Percentiles rank a stretch among this genome's conserved stretches.
Conservation (phyloP, 2,888 invertebrate genomes). For the Copidosoma aretas region DNA sequence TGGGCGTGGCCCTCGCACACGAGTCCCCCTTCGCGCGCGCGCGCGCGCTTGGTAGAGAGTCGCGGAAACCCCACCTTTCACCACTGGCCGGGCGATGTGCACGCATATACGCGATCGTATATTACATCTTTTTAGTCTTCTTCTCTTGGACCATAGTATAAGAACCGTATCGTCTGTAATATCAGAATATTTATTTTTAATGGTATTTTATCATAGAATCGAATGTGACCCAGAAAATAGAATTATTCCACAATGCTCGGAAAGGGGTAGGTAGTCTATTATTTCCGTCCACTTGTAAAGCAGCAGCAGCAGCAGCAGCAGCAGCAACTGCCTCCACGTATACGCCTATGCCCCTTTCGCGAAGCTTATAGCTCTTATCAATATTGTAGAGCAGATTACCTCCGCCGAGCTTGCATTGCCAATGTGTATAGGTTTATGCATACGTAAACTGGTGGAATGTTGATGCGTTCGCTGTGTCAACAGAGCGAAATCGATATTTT, state of each 20-base stretch:
- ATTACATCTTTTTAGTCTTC: not conserved
- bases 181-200: not conserved
- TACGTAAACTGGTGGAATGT: not conserved
- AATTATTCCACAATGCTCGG: not conserved
- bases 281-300: not conserved
- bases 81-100: constrained; percentile 28
- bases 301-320: too few species aligned
- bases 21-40: constrained; percentile 54
- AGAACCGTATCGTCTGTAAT: too few species aligned
- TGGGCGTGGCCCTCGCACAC: constrained; percentile 56
- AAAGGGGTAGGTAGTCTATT: not conserved
- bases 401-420: constrained; percentile 9
- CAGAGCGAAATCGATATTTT: constrained; percentile 5
- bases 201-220: not conserved
- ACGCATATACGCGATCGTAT: not conserved
- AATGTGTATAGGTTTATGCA: too few species aligned
- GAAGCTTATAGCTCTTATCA: constrained; percentile 16
- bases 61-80: constrained; percentile 49
- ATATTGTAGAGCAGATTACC: constrained; percentile 9
- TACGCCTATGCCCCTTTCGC: not conserved
- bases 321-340: not conserved
- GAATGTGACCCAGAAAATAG: not conserved
- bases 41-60: constrained; percentile 31
- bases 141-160: not conserved
- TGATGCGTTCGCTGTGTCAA: constrained; percentile 12